Conservation (phyloP, 2,888 invertebrate species). For the Pseudococcus viburni region DNA sequence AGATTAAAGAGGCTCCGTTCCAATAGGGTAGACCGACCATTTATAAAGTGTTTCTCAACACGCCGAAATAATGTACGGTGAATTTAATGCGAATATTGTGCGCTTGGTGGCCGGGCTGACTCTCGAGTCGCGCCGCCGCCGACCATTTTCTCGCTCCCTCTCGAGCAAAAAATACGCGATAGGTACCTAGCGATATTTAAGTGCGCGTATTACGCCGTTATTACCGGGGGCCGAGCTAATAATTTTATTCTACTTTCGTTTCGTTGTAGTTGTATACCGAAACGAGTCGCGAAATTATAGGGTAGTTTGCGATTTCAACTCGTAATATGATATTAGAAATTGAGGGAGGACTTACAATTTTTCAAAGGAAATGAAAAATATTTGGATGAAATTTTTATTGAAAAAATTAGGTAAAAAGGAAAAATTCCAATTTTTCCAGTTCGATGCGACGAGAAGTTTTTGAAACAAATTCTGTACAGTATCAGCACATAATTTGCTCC, state of each 20-base stretch:
- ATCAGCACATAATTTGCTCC: too few species aligned
- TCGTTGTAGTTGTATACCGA: neutral
- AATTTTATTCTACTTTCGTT: neutral
- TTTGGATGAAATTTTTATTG: too few species aligned
- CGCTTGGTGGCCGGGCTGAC: constrained; percentile 5
- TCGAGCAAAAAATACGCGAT: neutral
- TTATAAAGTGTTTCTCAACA: constrained; percentile 59
- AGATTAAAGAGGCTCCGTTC: constrained; percentile 57
- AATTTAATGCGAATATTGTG: constrained; percentile 53
- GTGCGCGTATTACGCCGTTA: neutral
- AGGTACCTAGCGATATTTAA: neutral
- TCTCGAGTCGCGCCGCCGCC: neutral
- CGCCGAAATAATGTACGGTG: constrained; percentile 59
- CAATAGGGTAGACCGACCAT: constrained; percentile 53
- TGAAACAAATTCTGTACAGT: too few species aligned
- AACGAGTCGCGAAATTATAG: neutral
- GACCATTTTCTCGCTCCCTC: neutral
- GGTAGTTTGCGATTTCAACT: neutral
- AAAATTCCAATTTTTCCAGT: too few species aligned
- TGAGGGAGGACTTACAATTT: too few species aligned
- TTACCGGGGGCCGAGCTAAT: neutral
- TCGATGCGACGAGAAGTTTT: too few species aligned
- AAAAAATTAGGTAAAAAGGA: too few species aligned
- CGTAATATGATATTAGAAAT: neutral
- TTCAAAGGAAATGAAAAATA: too few species aligned